Evolutionary conservation across 2,113 vertebrate genomes (phyloP), one percentile per base, ranked within the genome.

Genomic region (Pseudorhombus dupliciocellatus): DNA sequence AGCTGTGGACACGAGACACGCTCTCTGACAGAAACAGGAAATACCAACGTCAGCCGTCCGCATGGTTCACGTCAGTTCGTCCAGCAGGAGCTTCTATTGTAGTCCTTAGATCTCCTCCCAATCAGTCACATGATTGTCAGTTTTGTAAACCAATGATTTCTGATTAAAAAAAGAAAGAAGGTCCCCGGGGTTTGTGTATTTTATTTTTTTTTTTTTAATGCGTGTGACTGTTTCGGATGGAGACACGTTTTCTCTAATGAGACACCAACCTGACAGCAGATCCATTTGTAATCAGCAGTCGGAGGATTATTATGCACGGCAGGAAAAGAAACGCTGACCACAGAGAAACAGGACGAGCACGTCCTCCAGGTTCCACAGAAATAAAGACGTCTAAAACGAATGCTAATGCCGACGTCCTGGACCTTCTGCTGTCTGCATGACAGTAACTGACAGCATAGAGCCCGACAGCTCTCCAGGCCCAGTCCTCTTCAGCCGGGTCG

Each of bases 91-190:
- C 53, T 57, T 77, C 42, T 61, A 62, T 62, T 79, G 75, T 73
- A 73, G 6, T 30, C 52, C 31, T 73, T 64, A 71, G 81, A 64
- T 71, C 63, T 80, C 73, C n/a, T 46, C 51, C 8, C 6, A 22
- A 64, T 82, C 56, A 48, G 31, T 84, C 83, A 84, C 73, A 66
- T 48, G 57, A 78, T 59, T 62, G 72, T 74, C 25, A 61, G 40
- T 89, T 91, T 52, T 88, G 76, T 85, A 85, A 83, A 67, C 3
- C 59, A 28, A 44, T 77, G 52, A 79, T 83, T 90, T 84, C 22
- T 85, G 73, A 89, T 79, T 86, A 90, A 89, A 62, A 25, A 25
- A 3, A 21, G 4, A 75, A 10, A 31, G 25, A 51, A 72, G 84
- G 73, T 28, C 44, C 42, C 42, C 37, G 25, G 6, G 22, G 20